These are phyloP conservation scores for Cosmopolites sordidus DNA, from an alignment of 2,888 invertebrate genomes.

Conservation along the genomic window DNA sequence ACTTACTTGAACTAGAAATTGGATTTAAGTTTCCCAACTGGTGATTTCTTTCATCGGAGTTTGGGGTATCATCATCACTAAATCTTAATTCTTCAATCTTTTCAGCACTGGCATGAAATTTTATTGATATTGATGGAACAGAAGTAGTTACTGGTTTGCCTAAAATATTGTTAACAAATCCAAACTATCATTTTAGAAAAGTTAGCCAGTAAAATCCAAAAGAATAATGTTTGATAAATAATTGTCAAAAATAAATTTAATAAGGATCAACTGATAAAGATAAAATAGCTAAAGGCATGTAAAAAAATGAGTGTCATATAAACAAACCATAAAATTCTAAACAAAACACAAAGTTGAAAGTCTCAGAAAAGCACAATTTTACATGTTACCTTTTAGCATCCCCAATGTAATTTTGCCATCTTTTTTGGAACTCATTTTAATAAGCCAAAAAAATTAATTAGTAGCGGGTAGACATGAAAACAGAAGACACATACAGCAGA, in stretches of 20 bases:
- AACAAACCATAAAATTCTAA: not conserved
- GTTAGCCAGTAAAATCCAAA: no score
- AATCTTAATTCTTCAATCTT: slow-evolving; percentile 66
- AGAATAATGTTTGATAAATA: no score
- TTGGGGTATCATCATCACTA: slow-evolving; percentile 53
- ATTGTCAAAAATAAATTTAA: no score
- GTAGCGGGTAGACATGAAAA: slow-evolving; percentile 7
- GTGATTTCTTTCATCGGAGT: slow-evolving; percentile 20
- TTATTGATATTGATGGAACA: slow-evolving; percentile 56
- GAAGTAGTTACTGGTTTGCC: slow-evolving; percentile 48
- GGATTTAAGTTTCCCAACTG: slow-evolving; percentile 13
- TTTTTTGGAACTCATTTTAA: slow-evolving; percentile 38
- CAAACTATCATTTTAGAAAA: not conserved
- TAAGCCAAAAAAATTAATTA: slow-evolving; percentile 8
- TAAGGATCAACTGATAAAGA: no score
- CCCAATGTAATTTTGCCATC: slow-evolving; percentile 46
- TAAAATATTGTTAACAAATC: slow-evolving; percentile 22
- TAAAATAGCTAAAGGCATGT: no score
- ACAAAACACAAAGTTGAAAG: slow-evolving; percentile 2
- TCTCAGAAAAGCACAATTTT: slow-evolving; percentile 32
- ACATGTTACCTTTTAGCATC: slow-evolving; percentile 48
- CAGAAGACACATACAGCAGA: slow-evolving; percentile 8
- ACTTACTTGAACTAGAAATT: slow-evolving; percentile 28
- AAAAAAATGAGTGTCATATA: no score
- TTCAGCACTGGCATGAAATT: slow-evolving; percentile 74